phyloP scores from a whole-genome alignment of 2,113 vertebrate species.

The Equus quagga region DNA sequence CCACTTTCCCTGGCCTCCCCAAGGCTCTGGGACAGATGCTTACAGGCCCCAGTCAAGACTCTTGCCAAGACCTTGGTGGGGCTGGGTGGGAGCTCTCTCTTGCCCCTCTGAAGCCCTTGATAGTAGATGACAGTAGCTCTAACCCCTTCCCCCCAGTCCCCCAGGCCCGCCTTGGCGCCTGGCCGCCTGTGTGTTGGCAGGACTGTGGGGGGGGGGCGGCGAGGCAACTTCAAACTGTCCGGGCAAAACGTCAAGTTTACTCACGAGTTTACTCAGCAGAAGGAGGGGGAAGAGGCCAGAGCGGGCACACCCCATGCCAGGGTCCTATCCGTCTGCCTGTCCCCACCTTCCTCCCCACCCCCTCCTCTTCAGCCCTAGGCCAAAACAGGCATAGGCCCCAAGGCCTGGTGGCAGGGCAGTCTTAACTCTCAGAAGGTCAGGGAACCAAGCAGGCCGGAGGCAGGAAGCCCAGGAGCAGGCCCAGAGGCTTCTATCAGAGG shows the following conservation, averaged over 20 bases:
- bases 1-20: conserved; percentile 20
- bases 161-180: conserved; percentile 75
- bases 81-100: conserved; percentile 7
- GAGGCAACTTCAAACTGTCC: conserved; percentile 85
- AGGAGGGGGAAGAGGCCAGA: conserved; percentile 83
- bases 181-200: conserved; percentile 75
- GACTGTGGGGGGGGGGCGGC: conserved; percentile 46
- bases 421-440: conserved; percentile 70
- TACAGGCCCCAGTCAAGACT: not conserved
- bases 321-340: conserved; percentile 80
- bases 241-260: conserved; percentile 85
- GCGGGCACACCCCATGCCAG: conserved; percentile 84
- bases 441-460: conserved; percentile 46
- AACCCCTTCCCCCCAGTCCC: conserved; percentile 51
- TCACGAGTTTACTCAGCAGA: conserved; percentile 85
- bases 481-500: conserved; percentile 59
- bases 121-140: not conserved
- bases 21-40: conserved; percentile 44
- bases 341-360: conserved; percentile 74
- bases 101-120: not conserved
- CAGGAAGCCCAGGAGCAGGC: conserved; percentile 67
- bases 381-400: conserved; percentile 70
- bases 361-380: conserved; percentile 63
- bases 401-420: conserved; percentile 58
- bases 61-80: conserved; percentile 21